A percentile compares a stretch with the other conserved stretches of the same genome.
These are phyloP conservation scores for Teleiodes luculella DNA, from an alignment of 2,888 invertebrate species.

Conservation along the genomic window DNA sequence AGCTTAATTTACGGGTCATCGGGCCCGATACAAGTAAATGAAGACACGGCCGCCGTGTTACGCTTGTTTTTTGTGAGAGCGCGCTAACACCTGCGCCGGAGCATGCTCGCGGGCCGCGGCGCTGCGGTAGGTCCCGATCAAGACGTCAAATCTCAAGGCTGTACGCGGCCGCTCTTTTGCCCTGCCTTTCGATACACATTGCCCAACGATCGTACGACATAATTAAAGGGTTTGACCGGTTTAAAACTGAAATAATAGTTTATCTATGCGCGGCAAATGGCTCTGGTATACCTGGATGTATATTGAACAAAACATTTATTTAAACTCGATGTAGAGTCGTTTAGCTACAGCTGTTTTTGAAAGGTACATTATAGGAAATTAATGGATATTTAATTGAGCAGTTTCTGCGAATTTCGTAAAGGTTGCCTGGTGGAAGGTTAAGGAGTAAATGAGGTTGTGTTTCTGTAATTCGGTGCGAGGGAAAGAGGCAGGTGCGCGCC, in stretches of 20 bases:
- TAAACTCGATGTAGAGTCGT: neutral
- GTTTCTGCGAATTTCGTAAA: conserved; percentile 6
- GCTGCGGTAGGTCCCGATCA: conserved; percentile 78
- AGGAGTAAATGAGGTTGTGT: conserved; percentile 20
- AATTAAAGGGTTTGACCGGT: conserved; percentile 22
- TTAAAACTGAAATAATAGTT: conserved; percentile 14
- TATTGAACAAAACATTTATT: conserved; percentile 3
- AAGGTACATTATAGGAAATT: conserved; percentile 5
- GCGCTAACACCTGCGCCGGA: conserved; percentile 69
- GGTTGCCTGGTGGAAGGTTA: neutral
- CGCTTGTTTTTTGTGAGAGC: conserved; percentile 65
- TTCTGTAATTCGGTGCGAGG: conserved; percentile 27
- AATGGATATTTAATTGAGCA: conserved; percentile 7
- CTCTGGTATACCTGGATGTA: neutral
- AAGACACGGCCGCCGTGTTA: conserved; percentile 65
- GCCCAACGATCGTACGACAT: conserved; percentile 21
- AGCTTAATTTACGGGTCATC: conserved; percentile 54
- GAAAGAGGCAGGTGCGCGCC: conserved; percentile 32
- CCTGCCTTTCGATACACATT: conserved; percentile 57
- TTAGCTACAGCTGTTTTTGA: conserved; percentile 2
- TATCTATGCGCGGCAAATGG: conserved; percentile 18
- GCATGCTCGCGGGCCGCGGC: conserved; percentile 22
- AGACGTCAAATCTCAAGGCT: conserved; percentile 77
- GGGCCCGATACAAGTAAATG: conserved; percentile 51
- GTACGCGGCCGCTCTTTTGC: conserved; percentile 53